These are phyloP conservation scores for Drosophila lacicola DNA, from an alignment of 2,888 invertebrate species.

Conservation along the genomic window DNA sequence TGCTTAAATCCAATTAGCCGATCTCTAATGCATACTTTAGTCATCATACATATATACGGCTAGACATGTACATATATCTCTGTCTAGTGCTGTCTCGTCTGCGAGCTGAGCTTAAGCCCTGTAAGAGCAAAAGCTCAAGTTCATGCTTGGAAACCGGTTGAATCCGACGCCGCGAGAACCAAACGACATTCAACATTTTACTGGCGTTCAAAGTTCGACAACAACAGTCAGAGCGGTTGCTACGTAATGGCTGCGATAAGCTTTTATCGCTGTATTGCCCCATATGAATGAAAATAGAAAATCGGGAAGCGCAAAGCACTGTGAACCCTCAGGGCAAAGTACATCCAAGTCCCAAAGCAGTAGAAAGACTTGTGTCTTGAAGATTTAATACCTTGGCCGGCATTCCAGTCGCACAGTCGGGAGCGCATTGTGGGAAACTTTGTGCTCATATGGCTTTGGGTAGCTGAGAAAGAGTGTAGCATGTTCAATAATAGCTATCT, in stretches of 20 bases:
- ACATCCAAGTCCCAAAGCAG: neutral
- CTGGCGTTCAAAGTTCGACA: slow-evolving; percentile 37
- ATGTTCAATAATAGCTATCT: neutral
- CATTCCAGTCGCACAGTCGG: neutral
- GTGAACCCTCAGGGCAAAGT: slow-evolving; percentile 27
- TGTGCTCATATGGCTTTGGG: neutral
- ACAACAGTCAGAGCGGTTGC: slow-evolving; percentile 23
- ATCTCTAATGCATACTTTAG: neutral
- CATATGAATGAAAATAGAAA: slow-evolving; percentile 15
- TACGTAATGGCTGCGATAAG: slow-evolving; percentile 65
- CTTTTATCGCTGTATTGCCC: slow-evolving; percentile 28
- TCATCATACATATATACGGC: neutral
- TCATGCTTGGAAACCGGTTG: slow-evolving; percentile 41
- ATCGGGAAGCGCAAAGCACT: neutral
- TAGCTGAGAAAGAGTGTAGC: too few relatives aligned
- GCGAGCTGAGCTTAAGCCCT: neutral
- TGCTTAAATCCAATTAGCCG: slow-evolving; percentile 5
- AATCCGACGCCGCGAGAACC: neutral
- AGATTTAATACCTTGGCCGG: neutral
- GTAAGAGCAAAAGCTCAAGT: slow-evolving; percentile 20
- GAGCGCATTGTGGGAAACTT: neutral
- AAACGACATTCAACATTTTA: slow-evolving; percentile 20
- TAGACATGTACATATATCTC: neutral
- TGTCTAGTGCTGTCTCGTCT: neutral
- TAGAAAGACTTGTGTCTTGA: neutral